Evolutionary conservation across 2,113 vertebrate species (phyloP).

Genomic region (Aplodontia rufa): DNA sequence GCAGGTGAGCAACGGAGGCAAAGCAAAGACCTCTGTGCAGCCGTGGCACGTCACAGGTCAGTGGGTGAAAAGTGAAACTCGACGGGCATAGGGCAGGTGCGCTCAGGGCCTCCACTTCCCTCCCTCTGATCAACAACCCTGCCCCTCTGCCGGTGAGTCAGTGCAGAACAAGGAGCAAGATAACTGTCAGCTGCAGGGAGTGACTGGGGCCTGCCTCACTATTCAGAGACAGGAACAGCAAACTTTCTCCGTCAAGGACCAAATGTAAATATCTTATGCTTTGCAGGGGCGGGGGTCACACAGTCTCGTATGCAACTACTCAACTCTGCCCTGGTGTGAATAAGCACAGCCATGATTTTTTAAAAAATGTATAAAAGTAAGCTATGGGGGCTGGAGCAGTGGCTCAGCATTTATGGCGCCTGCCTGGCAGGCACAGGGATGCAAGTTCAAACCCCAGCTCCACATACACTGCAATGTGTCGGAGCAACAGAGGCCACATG

Average conservation of each 20-base stretch:
- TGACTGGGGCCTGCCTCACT: background rate
- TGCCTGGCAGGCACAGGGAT: too few relatives aligned
- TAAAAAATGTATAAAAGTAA: background rate
- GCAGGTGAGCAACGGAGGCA: background rate
- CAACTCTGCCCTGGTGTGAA: background rate
- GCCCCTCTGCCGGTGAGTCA: background rate
- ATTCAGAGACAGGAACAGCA: background rate
- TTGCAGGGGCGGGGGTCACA: too few relatives aligned
- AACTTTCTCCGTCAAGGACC: background rate
- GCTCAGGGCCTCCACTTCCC: background rate
- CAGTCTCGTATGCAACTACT: rapidly evolving
- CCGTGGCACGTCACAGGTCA: background rate
- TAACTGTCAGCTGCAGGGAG: background rate
- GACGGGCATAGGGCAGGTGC: background rate
- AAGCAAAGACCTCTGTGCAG: background rate
- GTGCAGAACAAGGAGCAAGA: background rate
- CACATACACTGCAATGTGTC: too few relatives aligned
- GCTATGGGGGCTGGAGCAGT: too few relatives aligned
- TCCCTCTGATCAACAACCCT: background rate
- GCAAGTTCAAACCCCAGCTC: too few relatives aligned
- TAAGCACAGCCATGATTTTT: background rate
- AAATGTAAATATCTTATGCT: background rate
- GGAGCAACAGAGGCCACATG: too few relatives aligned
- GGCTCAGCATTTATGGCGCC: too few relatives aligned
- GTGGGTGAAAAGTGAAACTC: background rate